Conservation (phyloP, 2,888 invertebrate genomes). For the Girardia tigrina region DNA sequence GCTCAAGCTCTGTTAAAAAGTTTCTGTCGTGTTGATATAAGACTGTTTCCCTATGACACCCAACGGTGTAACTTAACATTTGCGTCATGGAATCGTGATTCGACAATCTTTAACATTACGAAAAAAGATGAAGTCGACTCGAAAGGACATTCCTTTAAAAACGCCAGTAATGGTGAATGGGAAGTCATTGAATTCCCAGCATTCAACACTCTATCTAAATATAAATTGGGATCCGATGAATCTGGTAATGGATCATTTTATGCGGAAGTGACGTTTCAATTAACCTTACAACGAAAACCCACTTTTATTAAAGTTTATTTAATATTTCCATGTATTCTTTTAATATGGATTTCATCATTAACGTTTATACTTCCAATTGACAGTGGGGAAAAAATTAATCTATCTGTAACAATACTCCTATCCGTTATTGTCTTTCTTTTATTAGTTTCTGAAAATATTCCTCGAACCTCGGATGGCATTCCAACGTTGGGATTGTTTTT, state of each 20-base stretch:
- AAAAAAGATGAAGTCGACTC: constrained; percentile 26
- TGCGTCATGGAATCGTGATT: constrained; percentile 35
- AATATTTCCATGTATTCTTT: constrained; percentile 36
- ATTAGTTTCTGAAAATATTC: constrained; percentile 36
- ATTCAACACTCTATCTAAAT: constrained; percentile 21
- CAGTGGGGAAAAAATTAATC: constrained; percentile 33
- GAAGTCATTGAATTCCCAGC: constrained; percentile 35
- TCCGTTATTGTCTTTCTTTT: constrained; percentile 35
- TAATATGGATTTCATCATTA: constrained; percentile 34
- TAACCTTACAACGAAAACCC: constrained; percentile 33
- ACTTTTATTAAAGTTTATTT: constrained; percentile 33
- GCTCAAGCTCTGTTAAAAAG: constrained; percentile 35
- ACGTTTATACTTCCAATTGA: constrained; percentile 34
- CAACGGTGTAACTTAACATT: constrained; percentile 36
- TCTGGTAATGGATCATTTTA: constrained; percentile 9
- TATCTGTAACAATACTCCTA: constrained; percentile 31
- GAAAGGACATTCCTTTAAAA: constrained; percentile 33
- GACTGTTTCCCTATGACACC: constrained; percentile 33
- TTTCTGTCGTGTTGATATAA: constrained; percentile 35
- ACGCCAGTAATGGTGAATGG: constrained; percentile 36
- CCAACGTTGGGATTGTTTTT: constrained; percentile 34
- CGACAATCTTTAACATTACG: constrained; percentile 29
- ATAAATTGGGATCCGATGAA: constrained; percentile 32
- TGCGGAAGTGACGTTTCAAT: constrained; percentile 35
- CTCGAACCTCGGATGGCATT: constrained; percentile 34